Base-by-base conservation (phyloP, 2,113 vertebrate species). In the Protobothrops flavoviridis region DNA sequence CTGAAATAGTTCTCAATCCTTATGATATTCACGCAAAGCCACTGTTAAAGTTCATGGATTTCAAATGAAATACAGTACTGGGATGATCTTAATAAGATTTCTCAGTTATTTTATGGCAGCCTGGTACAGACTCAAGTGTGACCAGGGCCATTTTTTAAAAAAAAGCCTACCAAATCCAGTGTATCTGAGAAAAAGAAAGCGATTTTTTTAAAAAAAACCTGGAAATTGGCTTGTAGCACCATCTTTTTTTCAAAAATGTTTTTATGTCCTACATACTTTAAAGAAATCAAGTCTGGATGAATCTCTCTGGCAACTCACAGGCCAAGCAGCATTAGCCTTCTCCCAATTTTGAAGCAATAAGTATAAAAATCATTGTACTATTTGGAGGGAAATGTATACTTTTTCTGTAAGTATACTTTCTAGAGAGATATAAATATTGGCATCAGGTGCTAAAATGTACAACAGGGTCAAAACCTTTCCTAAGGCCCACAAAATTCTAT, bases 11-110 rank as follows among this genome's bases (percentile, higher is more conserved):
- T 11, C 6, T 88, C 69, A n/a, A 89, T 3, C 29, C 15, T 85
- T 85, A 69, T 88, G 53, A 90, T 21, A 85, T 26, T 92, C 52
- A 45, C 15, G 13, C n/a, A 57, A 61, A n/a, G 43, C 56, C 53
- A n/a, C n/a, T 48, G 3, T n/a, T 87, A 69, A 89, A 91, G 13
- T 87, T 39, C 93, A 86, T 92, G n/a, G 92, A 11, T 90, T 92
- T 45, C 33, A 52, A 89, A 10, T 81, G 13, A 64, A 92, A 11
- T 56, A 11, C 53, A 85, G 1, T 45, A 21, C 43, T 56, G 20
- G 11, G 4, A 57, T 89, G 17, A 24, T 87, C 92, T 43, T 86
- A 92, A 93, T 90, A 48, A 23, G 48, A 7, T 57, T 53, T 90
- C 45, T 26, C 48, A 39, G n/a, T 43, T 23, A 52, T 88, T 26